Percentiles rank a stretch among this genome's conserved stretches.
phyloP scores from a whole-genome alignment of 2,797 vertebrate genomes.

The Ciconia nigra region DNA sequence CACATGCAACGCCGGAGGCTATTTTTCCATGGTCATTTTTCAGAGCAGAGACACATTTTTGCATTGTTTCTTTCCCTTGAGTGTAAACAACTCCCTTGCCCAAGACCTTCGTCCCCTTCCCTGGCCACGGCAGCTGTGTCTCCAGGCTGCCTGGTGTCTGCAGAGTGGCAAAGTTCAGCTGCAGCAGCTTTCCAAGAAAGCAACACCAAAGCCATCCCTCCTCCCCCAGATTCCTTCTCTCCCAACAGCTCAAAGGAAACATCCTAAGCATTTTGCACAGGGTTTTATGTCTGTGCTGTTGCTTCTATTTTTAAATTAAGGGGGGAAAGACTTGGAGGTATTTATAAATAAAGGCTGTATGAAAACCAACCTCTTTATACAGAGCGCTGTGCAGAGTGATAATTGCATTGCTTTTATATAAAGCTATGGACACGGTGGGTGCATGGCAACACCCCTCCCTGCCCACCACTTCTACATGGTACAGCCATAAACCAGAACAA shows the following conservation, averaged over 20 bases:
- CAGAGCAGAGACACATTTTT: background rate
- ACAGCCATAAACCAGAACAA: background rate
- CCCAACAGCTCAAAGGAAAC: constrained; percentile 2
- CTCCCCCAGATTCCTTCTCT: constrained; percentile 1
- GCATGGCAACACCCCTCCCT: background rate
- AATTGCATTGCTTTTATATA: background rate
- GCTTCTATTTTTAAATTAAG: constrained; percentile 31
- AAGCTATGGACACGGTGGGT: background rate
- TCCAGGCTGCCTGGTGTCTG: background rate
- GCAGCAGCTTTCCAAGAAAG: constrained; percentile 51
- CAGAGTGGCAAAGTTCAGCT: background rate
- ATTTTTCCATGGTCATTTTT: background rate
- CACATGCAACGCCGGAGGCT: background rate
- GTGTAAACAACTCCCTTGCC: background rate
- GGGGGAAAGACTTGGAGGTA: background rate
- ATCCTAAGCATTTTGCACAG: background rate
- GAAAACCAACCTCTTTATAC: background rate
- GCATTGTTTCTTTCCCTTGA: background rate
- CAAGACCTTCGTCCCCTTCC: background rate
- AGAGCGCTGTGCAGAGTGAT: background rate
- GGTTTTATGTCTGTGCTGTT: background rate
- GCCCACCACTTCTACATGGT: background rate
- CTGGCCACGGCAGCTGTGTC: background rate
- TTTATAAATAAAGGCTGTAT: constrained; percentile 29
- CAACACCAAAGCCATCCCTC: background rate